A percentile compares a stretch with the other conserved stretches of the same genome.
These are phyloP conservation scores for Hedya salicella DNA, from an alignment of 2,888 invertebrate species.

Conservation along the genomic window DNA sequence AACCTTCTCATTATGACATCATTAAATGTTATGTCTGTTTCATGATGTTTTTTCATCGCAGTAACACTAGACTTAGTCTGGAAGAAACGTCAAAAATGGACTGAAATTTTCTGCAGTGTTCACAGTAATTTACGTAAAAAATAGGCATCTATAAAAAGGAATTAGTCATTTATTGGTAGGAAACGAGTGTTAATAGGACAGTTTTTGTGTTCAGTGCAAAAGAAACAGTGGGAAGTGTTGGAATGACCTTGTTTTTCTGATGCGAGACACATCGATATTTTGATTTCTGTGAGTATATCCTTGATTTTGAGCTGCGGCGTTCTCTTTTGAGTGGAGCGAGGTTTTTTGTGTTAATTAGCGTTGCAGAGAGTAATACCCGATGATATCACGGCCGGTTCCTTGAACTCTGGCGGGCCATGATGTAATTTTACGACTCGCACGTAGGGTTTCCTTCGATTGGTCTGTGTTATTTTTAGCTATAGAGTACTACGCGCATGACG, in stretches of 20 bases:
- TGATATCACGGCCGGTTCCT: conserved; percentile 73
- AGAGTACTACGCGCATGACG: conserved; percentile 59
- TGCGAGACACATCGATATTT: conserved; percentile 52
- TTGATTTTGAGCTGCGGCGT: conserved; percentile 35
- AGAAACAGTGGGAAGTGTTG: conserved; percentile 50
- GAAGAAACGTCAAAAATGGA: conserved; percentile 70
- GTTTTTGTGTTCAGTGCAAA: conserved; percentile 54
- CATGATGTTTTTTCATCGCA: conserved; percentile 34
- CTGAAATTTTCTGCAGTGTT: conserved; percentile 58
- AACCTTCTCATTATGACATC: too few relatives aligned
- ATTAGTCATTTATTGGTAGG: conserved; percentile 53
- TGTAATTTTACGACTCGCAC: conserved; percentile 53
- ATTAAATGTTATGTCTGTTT: conserved; percentile 7
- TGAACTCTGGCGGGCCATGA: conserved; percentile 59
- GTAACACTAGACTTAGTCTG: conserved; percentile 43
- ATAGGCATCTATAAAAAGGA: conserved; percentile 55
- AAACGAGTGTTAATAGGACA: conserved; percentile 52
- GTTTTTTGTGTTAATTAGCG: conserved; percentile 51
- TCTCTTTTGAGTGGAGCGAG: conserved; percentile 47
- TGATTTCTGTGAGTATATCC: conserved; percentile 50
- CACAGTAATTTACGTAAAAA: conserved; percentile 64
- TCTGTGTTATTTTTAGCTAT: conserved; percentile 74
- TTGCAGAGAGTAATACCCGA: conserved; percentile 63
- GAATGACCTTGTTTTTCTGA: conserved; percentile 55
- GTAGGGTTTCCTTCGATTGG: conserved; percentile 61